Evolutionary conservation across 2,888 invertebrate genomes (phyloP), one percentile per base, ranked within the genome.

Genomic region (Neuroscelio doddi): DNA sequence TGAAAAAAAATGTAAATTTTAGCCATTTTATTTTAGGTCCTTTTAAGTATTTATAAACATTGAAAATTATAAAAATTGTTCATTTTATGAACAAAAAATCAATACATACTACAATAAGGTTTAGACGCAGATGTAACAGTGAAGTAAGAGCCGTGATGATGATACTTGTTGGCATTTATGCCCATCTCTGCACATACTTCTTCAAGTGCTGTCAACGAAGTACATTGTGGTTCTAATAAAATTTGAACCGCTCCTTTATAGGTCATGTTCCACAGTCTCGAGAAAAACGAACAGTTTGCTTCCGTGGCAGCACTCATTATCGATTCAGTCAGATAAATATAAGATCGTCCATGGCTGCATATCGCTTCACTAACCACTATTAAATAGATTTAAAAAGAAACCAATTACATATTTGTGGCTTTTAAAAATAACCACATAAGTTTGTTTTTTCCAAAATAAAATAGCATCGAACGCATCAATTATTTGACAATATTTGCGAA

Each of bases 281-380:
- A 88, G 75, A 85, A 86, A 62, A 89, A 89, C 0, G 86, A 85
- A 70, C 89, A 90, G 15, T 59, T 64, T 71, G 88, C 87, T 1
- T 73, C 77, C 65, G 79, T 83, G 16, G 61, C 53, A 1, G 72
- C 72, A 1, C 74, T 46, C 4, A 86, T 76, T 68, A 90, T 75
- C 0, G 89, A 88, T 73, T 90, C 89, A 0, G 87, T 89, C 67
- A 90, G 88, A 26, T 89, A 86, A 1, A 87, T 68, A 64, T 89
- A 88, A 0, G 90, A 86, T 1, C 89, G 86, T 0, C 89, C 89
- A 69, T 90, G 90, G 41, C 89, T 90, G 81, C 90, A 90, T 56
- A 89, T 86, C 0, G 89, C 87, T 79, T 86, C 85, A 50, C 86
- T 81, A 7, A 89, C 72, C 57, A 70, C 89, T 89, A 70, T 7